These are phyloP conservation scores for Platycercus adscitus DNA, from an alignment of 2,113 vertebrate species.

Conservation along the genomic window DNA sequence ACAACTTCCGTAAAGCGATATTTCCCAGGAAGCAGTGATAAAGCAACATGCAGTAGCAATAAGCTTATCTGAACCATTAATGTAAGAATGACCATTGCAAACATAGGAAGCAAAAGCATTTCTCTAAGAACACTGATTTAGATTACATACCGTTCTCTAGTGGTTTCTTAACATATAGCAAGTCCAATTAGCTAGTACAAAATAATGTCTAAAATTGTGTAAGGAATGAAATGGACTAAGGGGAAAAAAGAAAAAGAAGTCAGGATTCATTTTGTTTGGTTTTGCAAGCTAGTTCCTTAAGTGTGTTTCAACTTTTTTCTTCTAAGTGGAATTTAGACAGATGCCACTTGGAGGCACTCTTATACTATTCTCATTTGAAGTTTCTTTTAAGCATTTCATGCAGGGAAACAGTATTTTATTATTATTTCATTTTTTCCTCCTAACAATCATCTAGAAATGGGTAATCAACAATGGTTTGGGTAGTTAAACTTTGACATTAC, in stretches of 20 bases:
- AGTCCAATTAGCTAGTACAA: background rate
- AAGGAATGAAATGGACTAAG: background rate
- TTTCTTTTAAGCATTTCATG: background rate
- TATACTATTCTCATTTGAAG: slow-evolving; percentile 59
- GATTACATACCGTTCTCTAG: background rate
- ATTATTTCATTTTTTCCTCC: slow-evolving; percentile 27
- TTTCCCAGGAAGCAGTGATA: background rate
- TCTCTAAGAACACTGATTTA: background rate
- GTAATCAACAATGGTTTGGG: slow-evolving; percentile 72
- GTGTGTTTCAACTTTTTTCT: slow-evolving; percentile 34
- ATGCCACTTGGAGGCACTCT: slow-evolving; percentile 83
- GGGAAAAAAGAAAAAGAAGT: background rate
- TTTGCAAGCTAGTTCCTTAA: background rate
- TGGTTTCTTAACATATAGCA: background rate
- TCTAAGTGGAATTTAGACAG: slow-evolving; percentile 63
- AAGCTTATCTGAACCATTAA: background rate
- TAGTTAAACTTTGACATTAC: slow-evolving; percentile 77
- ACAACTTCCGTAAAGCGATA: background rate
- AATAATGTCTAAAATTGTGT: background rate
- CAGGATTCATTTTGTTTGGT: background rate
- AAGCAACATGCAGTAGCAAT: fast-evolving
- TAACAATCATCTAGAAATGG: slow-evolving; percentile 71
- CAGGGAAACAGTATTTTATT: slow-evolving; percentile 15
- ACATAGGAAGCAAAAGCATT: background rate
- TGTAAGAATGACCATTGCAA: background rate